phyloP scores from a whole-genome alignment of 1,140 invertebrate species.

The Drosophila tropicalis region DNA sequence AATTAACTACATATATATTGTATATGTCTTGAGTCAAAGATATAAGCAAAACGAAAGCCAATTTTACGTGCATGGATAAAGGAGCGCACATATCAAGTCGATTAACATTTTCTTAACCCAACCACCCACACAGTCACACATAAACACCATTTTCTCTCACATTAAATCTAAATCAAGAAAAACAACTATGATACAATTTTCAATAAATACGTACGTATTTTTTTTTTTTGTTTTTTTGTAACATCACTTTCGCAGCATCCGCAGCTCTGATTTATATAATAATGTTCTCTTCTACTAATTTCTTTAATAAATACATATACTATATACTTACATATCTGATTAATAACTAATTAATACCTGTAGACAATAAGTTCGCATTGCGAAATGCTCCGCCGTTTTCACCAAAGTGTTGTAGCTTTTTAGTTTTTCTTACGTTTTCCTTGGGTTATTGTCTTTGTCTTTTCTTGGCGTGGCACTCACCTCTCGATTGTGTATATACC shows the following conservation, averaged over 20 bases:
- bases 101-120: conserved; percentile 38
- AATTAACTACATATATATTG: conserved; percentile 46
- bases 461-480: conserved; percentile 64
- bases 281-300: conserved; percentile 10
- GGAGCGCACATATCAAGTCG: conserved; percentile 63
- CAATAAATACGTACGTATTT: conserved; percentile 26
- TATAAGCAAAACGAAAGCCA: conserved; percentile 26
- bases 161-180: conserved; percentile 30
- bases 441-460: conserved; percentile 37
- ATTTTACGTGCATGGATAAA: conserved; percentile 64
- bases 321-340: conserved; percentile 36
- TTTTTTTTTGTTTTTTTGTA: conserved; percentile 30
- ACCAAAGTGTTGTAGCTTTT: conserved; percentile 22
- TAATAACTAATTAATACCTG: conserved; percentile 52
- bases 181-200: conserved; percentile 42
- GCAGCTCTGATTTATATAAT: conserved; percentile 42
- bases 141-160: conserved; percentile 46
- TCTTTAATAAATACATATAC: conserved; percentile 36
- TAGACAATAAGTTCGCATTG: conserved; percentile 54
- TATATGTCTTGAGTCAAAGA: conserved; percentile 56
- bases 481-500: conserved; percentile 57
- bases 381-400: conserved; percentile 59
- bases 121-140: too few species aligned
- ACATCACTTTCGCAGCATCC: conserved; percentile 67
- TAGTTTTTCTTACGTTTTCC: conserved; percentile 13